Conservation (phyloP, 2,797 vertebrate species). For the Rhincodon typus region DNA sequence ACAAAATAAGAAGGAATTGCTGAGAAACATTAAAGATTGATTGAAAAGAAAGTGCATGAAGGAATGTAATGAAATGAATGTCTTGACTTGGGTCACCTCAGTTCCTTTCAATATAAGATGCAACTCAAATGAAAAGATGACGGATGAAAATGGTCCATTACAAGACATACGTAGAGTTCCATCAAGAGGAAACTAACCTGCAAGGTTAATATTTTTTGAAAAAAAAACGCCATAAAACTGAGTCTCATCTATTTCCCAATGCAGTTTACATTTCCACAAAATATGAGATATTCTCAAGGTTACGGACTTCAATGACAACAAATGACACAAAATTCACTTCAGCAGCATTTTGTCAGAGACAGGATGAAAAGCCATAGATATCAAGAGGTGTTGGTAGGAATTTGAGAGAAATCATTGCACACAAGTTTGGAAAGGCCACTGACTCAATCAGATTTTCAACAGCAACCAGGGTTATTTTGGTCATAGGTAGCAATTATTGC, state of each 20-base stretch:
- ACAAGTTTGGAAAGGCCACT: not conserved
- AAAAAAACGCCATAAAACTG: not conserved
- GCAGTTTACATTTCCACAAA: not conserved
- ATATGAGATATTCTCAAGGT: not conserved
- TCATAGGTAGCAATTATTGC: not conserved
- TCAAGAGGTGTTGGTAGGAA: not conserved
- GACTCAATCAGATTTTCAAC: not conserved
- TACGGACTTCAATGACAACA: not conserved
- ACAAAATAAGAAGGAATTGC: not conserved
- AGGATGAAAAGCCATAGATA: not conserved
- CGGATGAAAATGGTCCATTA: not conserved
- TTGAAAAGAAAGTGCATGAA: not conserved
- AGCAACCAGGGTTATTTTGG: not conserved
- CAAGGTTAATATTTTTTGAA: not conserved
- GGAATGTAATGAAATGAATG: not conserved
- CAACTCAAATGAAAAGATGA: not conserved
- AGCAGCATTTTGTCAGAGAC: not conserved
- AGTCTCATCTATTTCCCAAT: not conserved
- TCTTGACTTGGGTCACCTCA: not conserved
- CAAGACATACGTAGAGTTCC: not conserved
- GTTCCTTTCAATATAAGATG: not conserved
- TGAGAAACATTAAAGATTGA: not conserved
- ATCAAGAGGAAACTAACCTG: not conserved
- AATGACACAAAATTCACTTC: not conserved
- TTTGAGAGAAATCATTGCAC: conserved; percentile 21